Evolutionary conservation across 2,888 invertebrate genomes (phyloP), one percentile per base, ranked within the genome.

Genomic region (Heterodera filipjevi): DNA sequence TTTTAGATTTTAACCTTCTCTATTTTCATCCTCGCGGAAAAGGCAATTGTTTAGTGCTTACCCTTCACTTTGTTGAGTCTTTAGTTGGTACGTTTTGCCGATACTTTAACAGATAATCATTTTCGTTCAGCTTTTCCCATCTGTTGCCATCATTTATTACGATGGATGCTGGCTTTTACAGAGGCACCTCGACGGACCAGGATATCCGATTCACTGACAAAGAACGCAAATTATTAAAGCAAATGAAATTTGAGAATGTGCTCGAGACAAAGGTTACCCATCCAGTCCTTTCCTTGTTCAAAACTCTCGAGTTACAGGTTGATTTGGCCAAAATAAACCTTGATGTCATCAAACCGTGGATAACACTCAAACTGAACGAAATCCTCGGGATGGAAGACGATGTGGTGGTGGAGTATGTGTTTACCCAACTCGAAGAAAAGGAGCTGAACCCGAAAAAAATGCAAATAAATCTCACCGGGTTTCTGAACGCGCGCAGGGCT

Each of bases 381-480:
- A 93, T 98, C 80, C 92, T 99, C 77, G 95, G 95, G 87, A 95
- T 97, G 91, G 99, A 99, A 91, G 99, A 99, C 90, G 99, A 99
- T 91, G 99, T 99, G 66, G 94, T 99, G 84, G 95, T 75, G 44
- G 75, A 75, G 33, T 75, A 75, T 44, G 96, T 99, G 85, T 95
- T 96, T 91, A 97, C 97, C 91, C 98, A 99, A 91, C 92, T 99
- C 79, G 98, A 99, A 90, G 93, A 91, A 32, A 94, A 95, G 90
- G 95, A 86, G 66, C 39, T 88, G 76, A 86, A 88, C 79, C 88
- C 88, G 0, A 88, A 88, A 81, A 66, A 78, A 12, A 98, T 99
- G 94, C 98, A 99, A 93, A 99, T 99, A 89, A 99, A 99, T 91
- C 92, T 99, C 90, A 99, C 99, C 71, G 99, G 99, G 71, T 99